Evolutionary conservation across 2,797 vertebrate species (phyloP), one percentile per base, ranked within the genome.

Genomic region (Philypnodon macrostomus): DNA sequence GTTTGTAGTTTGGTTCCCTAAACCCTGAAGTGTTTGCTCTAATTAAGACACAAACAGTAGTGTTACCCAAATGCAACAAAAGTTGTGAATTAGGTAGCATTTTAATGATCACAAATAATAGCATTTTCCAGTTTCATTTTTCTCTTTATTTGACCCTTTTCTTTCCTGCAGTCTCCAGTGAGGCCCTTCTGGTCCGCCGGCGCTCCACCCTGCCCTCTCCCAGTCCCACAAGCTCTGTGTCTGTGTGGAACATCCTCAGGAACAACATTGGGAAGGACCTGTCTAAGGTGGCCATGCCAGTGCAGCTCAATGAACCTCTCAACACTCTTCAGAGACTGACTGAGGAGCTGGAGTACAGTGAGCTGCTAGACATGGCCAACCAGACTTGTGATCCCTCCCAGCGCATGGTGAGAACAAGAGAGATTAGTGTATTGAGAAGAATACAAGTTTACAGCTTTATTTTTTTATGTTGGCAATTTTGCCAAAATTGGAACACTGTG

Each of bases 191-290:
- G 33, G 23, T 70, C 7, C 61, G 32, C 0, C 75, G 87, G 1
- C 84, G 90, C 27, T 81, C 91, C 0, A 71, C 85, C 13, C 75
- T 99, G 47, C 97, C 95, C 0, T 91, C 92, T 0, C 83, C 91
- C 0, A 87, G 92, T 36, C 90, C 92, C 17, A 86, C 88, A 63
- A 92, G 91, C 58, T 93, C 85, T 30, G 91, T 98, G 71, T 97
- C 96, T 73, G 48, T 99, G 0, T 99, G 97, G 97, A 96, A 94
- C 76, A 98, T 99, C 76, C 87, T 99, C 50, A 90, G 89, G 37
- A 96, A 96, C 58, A 99, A 99, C 84, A 98, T 99, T 0, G 97
- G 97, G 1, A 99, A 98, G 78, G 97, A 99, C 66, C 89, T 99
- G 55, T 98, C 96, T 46, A 99, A 97, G 55, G 97, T 98, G 78